A percentile compares a stretch with the other conserved stretches of the same genome.
Conservation (phyloP, 1,140 invertebrate species). For the Drosophila mauritiana region DNA sequence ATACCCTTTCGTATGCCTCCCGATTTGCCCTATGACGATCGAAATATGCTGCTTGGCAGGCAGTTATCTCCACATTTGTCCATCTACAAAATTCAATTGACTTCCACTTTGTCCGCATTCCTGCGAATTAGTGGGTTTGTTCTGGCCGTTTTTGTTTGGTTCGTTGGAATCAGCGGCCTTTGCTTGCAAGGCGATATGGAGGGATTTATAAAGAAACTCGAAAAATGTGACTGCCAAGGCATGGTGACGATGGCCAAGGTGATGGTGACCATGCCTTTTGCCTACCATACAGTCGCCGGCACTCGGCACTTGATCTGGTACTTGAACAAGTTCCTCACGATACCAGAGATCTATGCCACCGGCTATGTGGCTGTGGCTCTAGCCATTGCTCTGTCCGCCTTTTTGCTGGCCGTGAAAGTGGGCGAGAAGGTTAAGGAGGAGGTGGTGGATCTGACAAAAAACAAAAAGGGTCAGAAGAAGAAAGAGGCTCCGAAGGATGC, state of each 20-base stretch:
- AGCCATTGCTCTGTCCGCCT: constrained; percentile 24
- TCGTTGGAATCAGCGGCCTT: constrained; percentile 85
- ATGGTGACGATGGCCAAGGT: constrained; percentile 85
- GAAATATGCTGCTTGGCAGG: constrained; percentile 88
- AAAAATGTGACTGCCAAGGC: constrained; percentile 84
- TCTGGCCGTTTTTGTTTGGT: constrained; percentile 85
- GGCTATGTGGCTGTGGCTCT: constrained; percentile 87
- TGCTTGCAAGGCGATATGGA: constrained; percentile 85
- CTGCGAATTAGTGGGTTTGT: constrained; percentile 91
- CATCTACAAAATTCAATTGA: constrained; percentile 92
- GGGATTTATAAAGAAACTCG: constrained; percentile 85
- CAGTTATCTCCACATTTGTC: constrained; percentile 93
- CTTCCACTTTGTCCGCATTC: constrained; percentile 91
- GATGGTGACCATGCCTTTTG: constrained; percentile 87
- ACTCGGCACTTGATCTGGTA: constrained; percentile 90
- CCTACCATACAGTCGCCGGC: constrained; percentile 89
- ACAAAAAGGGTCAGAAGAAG: background rate
- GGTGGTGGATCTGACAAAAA: constrained; percentile 27
- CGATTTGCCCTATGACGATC: constrained; percentile 86
- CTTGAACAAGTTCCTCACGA: constrained; percentile 87
- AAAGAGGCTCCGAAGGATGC: background rate
- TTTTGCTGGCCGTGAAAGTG: constrained; percentile 15
- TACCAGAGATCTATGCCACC: constrained; percentile 88
- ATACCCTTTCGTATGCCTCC: constrained; percentile 7
- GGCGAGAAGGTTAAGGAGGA: constrained; percentile 8